Evolutionary conservation across 2,113 vertebrate genomes (phyloP), one percentile per base, ranked within the genome.

Genomic region (Callipepla squamata): DNA sequence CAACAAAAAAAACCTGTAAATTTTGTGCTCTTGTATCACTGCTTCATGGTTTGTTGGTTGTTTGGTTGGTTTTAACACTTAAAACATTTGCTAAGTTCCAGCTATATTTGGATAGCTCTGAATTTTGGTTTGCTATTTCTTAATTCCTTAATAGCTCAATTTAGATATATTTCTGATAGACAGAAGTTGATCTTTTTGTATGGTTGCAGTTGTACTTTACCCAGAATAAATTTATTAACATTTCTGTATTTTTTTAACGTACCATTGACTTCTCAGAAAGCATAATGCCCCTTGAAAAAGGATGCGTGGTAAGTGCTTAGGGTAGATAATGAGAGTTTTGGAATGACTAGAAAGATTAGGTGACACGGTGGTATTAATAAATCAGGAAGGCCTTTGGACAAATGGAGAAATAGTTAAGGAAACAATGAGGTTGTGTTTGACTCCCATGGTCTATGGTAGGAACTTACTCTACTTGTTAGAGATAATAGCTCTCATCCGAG

Each of bases 241-340:
- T 51, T 28, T 6, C 23, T 19, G 3, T 45, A 6, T 38, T 40
- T 78, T 53, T 80, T n/a, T 58, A 8, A 53, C 9, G 26, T 53
- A 15, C 13, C 5, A 17, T 48, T 80, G 17, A 15, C 17, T 62
- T 84, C n/a, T 63, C 32, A n/a, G 50, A 47, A 47, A 65, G 48
- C 6, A 13, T 34, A 40, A 34, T n/a, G 17, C 9, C 11, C 19
- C 30, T 8, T 48, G 3, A 6, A 38, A 40, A 61, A 63, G 7
- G 11, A 9, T 40, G 80, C 3, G 1, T 68, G 7, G 5, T 53
- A 42, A 82, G 6, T 25, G 32, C 17, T 28, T 65, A 7, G 0
- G 6, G 22, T 7, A 44, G 32, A 72, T 76, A 34, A 18, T 5
- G 9, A 61, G 12, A 48, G 3, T 38, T 66, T 42, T 34, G 23